Evolutionary conservation across 2,888 invertebrate species (phyloP).

Genomic region (Bhutanitis thaidina): DNA sequence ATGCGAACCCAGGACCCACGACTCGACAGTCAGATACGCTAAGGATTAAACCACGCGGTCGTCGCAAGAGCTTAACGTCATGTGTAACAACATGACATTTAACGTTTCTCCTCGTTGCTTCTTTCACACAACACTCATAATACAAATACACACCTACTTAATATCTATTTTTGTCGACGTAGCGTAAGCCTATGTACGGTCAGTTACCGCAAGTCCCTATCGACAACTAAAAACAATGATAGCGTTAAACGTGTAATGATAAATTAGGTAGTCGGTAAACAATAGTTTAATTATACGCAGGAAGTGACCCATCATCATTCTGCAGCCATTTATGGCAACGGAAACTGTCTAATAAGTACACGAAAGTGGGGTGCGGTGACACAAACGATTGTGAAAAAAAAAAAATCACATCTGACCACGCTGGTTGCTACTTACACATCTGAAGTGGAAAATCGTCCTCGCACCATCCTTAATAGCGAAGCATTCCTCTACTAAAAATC

Average conservation of each 20-base stretch:
- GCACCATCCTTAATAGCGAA: conserved; percentile 59
- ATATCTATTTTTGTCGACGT: neutral
- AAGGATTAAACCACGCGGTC: no score
- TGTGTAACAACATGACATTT: neutral
- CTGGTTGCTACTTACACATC: conserved; percentile 59
- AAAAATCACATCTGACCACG: neutral
- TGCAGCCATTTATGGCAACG: conserved; percentile 5
- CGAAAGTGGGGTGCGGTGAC: no score
- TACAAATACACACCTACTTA: neutral
- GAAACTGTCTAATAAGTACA: conserved; percentile 11
- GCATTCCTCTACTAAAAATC: conserved; percentile 35
- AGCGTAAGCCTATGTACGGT: neutral
- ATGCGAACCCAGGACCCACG: no score
- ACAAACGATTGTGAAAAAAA: neutral
- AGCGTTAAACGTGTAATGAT: neutral
- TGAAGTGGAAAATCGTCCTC: conserved; percentile 71
- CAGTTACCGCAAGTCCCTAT: neutral
- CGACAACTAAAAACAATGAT: neutral
- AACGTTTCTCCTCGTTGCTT: neutral
- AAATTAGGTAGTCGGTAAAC: neutral
- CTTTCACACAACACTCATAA: no score
- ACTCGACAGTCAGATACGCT: no score
- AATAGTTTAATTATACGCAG: conserved; percentile 14
- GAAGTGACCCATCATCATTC: conserved; percentile 9
- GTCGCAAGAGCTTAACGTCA: no score